Evolutionary conservation across 2,888 invertebrate genomes (phyloP).

Genomic region (Deroplatys truncata): DNA sequence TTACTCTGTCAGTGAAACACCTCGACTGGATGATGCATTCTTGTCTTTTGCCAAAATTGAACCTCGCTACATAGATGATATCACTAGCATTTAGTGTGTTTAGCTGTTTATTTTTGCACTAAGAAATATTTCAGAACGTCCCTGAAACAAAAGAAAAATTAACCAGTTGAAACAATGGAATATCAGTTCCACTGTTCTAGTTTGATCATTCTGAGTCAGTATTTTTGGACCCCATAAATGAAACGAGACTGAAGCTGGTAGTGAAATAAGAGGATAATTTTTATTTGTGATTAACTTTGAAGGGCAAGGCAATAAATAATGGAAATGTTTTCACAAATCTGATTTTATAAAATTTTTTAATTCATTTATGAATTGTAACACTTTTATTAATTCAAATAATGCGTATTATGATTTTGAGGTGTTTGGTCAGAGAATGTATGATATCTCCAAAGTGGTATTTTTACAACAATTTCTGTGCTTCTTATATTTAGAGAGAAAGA

Average conservation of each 20-base stretch:
- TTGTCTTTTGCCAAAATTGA: slow-evolving; percentile 42
- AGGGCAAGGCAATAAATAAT: too few relatives aligned
- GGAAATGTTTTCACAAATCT: too few relatives aligned
- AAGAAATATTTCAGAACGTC: neutral
- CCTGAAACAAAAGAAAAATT: neutral
- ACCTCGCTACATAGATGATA: neutral
- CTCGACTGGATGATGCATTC: slow-evolving; percentile 47
- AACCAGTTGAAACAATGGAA: neutral
- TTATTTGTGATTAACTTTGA: neutral
- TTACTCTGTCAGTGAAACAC: slow-evolving; percentile 45
- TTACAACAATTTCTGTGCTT: too few relatives aligned
- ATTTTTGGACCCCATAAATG: neutral
- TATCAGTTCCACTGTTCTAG: neutral
- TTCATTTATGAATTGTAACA: too few relatives aligned
- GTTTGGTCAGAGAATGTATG: too few relatives aligned
- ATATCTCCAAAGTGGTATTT: too few relatives aligned
- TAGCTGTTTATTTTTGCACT: neutral
- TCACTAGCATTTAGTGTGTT: neutral
- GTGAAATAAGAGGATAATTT: neutral
- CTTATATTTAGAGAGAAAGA: too few relatives aligned
- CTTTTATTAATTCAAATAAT: too few relatives aligned
- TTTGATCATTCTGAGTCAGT: neutral
- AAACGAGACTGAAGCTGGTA: neutral
- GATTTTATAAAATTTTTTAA: too few relatives aligned
- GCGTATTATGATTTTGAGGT: too few relatives aligned